Evolutionary conservation across 2,797 vertebrate genomes (phyloP), one percentile per base, ranked within the genome.

Genomic region (Acanthopagrus latus): DNA sequence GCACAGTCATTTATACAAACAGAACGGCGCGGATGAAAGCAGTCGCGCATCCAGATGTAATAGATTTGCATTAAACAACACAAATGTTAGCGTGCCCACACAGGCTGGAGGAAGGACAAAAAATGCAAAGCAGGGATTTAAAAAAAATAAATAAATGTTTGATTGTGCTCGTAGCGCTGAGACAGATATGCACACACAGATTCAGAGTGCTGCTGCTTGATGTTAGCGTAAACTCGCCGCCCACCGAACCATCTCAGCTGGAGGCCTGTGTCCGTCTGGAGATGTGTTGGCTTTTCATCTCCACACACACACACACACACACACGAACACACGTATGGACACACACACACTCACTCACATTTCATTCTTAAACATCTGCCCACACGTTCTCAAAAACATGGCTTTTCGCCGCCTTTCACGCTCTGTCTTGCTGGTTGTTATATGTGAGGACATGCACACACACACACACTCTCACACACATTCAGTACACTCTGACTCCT

Each of bases 301-400:
- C 59, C 17, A 55, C 27, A 59, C 57, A 44, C 23, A 55, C 4
- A 52, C 33, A 57, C 25, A 25, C 25, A 25, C 25, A 25, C 25
- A 74, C 41, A 23, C 8, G 47, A 2, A 74, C 41, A 23, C 8
- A 47, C 55, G 70, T 44, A 44, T 16, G 43, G 43, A 64, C 71
- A 25, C 68, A 78, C 68, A 78, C 72, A 70, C 41, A 70, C 16
- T 18, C 67, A 64, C 69, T 84, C 63, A 47, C 46, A 71, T 74
- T 77, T 82, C 78, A 88, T 82, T 85, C 78, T 83, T 73, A 80
- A 79, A 79, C 71, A 56, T 60, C 25, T 14, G 38, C 83, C 85
- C 71, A 80, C 74, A 25, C 73, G 58, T 54, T 25, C 2, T 7
- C n/a, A 41, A 68, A 78, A 70, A 21, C 7, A 8, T 54, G 54